Percentiles rank a stretch among this genome's conserved stretches.
Evolutionary conservation across 2,888 invertebrate genomes (phyloP).

Genomic region (Anthophora plumipes): DNA sequence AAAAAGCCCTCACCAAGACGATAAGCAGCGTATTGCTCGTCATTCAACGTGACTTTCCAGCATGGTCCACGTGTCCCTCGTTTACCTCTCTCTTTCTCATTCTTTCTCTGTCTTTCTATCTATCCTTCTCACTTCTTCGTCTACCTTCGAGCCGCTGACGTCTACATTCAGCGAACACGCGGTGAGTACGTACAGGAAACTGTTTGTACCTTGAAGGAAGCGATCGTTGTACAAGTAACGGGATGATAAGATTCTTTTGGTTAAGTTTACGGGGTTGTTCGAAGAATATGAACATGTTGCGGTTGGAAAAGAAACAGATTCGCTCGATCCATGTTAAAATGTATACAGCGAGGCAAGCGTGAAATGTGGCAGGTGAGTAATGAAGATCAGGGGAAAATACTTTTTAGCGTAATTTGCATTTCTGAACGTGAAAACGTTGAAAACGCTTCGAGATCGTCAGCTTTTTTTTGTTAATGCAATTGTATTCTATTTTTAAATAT

Average conservation of each 20-base stretch:
- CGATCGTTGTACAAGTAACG: constrained; percentile 15
- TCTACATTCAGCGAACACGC: constrained; percentile 30
- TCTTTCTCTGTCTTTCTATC: no score
- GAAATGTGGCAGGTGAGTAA: no score
- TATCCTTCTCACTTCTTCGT: background rate
- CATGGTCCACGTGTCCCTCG: constrained; percentile 37
- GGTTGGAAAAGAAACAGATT: no score
- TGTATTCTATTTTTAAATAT: no score
- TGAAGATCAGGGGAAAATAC: no score
- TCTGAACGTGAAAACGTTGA: background rate
- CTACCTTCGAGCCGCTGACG: background rate
- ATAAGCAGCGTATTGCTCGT: constrained; percentile 64
- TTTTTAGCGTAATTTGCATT: background rate
- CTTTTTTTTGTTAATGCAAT: no score
- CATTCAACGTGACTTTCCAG: constrained; percentile 59
- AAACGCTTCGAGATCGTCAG: no score
- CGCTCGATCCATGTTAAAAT: background rate
- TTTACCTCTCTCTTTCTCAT: constrained; percentile 34
- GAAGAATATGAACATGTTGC: background rate
- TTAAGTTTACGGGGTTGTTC: background rate
- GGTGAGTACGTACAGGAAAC: background rate
- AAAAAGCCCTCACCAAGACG: constrained; percentile 58
- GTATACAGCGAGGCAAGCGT: background rate
- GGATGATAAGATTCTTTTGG: constrained; percentile 13
- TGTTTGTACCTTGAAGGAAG: constrained; percentile 16